Base-by-base conservation (phyloP, 2,888 invertebrate genomes). In the Torymus texanus region DNA sequence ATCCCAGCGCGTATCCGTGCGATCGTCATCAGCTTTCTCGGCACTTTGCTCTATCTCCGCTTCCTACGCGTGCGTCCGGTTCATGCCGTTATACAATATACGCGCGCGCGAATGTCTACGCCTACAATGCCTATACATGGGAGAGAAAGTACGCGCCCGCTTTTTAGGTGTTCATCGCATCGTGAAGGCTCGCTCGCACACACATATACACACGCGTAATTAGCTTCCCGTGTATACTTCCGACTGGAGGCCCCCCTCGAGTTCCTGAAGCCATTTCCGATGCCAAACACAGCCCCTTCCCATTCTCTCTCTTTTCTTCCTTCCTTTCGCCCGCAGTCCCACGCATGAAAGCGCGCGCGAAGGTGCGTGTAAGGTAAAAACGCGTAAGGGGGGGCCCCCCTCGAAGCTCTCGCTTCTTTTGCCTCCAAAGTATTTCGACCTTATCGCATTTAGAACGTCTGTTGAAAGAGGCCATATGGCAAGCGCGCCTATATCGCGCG, bases 201-300 rank as follows among this genome's bases (percentile, higher is more conserved):
- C 55, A n/a, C 55, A n/a, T 29, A 4, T 41, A 58, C 50, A 29
- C 72, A n/a, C 63, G 56, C 16, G 63, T 77, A 80, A 80, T 80
- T 80, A 77, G 55, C 70, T 70, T n/a, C 50, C 87, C 88, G 88
- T 88, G 83, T 85, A 83, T 82, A 73, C 76, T 80, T 80, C 75
- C 75, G 75, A 75, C 63, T 55, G 83, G 83, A 78, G 81, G 82
- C 81, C 84, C 83, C 84, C 82, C 84, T 13, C 70, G 58, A 75
- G 74, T 80, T 86, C 85, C 86, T 85, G 85, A 85, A 86, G 85
- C 85, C 87, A 88, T 88, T 89, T 90, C 89, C 90, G 89, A 84
- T 82, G 55, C 67, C 65, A 82, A 65, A 66, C 66, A 66, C 8
- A 41, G 41, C 41, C 41, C 41, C 8, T 41, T 41, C 10, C 76